Conservation (phyloP, 2,113 vertebrate species). For the Charina bottae region DNA sequence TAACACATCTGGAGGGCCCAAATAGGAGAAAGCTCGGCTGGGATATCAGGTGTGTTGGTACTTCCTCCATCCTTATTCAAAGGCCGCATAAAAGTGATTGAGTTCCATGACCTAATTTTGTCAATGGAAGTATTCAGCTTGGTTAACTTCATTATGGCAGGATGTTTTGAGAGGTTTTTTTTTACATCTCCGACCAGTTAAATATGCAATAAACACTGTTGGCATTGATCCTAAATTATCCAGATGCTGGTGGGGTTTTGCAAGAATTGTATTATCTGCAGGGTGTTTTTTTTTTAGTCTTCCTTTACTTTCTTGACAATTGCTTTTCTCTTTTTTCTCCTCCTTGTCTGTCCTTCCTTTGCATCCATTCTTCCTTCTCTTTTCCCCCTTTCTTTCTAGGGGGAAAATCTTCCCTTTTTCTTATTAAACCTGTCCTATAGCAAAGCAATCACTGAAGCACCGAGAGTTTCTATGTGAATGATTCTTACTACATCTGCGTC, state of each 20-base stretch:
- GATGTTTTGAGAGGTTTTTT: neutral
- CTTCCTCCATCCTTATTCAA: neutral
- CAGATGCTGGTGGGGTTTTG: neutral
- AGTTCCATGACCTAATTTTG: neutral
- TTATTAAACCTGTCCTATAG: constrained; percentile 85
- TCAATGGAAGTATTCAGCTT: neutral
- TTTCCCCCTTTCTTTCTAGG: constrained; percentile 67
- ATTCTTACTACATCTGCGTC: constrained; percentile 74
- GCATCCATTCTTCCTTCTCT: constrained; percentile 65
- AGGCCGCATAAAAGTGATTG: constrained; percentile 1
- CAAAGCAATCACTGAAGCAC: constrained; percentile 80
- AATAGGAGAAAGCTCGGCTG: neutral
- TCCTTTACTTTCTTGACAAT: constrained; percentile 68
- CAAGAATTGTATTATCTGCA: neutral
- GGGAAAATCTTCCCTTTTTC: constrained; percentile 76
- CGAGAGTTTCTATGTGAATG: constrained; percentile 77
- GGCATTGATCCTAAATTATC: neutral
- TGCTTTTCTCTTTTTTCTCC: constrained; percentile 66
- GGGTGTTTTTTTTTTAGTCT: constrained; percentile 42
- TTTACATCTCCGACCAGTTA: constrained; percentile 5
- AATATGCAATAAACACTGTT: constrained; percentile 12
- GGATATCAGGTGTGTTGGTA: neutral
- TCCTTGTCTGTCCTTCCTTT: constrained; percentile 66
- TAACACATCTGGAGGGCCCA: neutral
- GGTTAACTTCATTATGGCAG: neutral